Conservation (phyloP, 2,113 vertebrate genomes). For the Triplophysa dalaica region DNA sequence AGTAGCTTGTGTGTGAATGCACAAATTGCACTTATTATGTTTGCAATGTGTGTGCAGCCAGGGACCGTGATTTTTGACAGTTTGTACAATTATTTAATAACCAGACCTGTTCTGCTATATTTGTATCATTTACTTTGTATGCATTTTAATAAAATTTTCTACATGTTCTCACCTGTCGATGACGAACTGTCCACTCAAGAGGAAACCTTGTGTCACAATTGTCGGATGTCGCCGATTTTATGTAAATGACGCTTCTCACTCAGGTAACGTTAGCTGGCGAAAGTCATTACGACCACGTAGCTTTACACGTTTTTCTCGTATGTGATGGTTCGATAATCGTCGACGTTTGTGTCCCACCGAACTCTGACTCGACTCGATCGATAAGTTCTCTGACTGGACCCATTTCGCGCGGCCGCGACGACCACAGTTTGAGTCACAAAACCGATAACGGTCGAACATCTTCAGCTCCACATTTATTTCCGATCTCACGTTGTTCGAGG, state of each 20-base stretch:
- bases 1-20: slow-evolving; percentile 13
- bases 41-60: background rate
- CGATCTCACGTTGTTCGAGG: background rate
- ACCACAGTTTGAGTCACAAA: background rate
- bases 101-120: background rate
- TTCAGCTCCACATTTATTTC: background rate
- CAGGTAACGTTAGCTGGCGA: background rate
- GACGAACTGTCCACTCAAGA: no score
- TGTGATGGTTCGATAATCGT: background rate
- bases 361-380: background rate
- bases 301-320: background rate
- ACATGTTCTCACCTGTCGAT: background rate
- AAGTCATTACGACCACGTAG: background rate
- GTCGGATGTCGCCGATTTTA: no score
- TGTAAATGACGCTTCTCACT: background rate
- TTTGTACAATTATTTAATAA: slow-evolving; percentile 40
- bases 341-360: background rate
- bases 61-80: slow-evolving; percentile 9
- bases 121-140: slow-evolving; percentile 43
- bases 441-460: background rate
- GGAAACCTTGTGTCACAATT: no score
- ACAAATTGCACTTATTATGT: background rate
- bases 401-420: background rate
- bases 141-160: slow-evolving; percentile 52
- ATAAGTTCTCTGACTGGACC: background rate